phyloP scores from a whole-genome alignment of 2,888 invertebrate species.

The Branchipolynoe longqiensis region DNA sequence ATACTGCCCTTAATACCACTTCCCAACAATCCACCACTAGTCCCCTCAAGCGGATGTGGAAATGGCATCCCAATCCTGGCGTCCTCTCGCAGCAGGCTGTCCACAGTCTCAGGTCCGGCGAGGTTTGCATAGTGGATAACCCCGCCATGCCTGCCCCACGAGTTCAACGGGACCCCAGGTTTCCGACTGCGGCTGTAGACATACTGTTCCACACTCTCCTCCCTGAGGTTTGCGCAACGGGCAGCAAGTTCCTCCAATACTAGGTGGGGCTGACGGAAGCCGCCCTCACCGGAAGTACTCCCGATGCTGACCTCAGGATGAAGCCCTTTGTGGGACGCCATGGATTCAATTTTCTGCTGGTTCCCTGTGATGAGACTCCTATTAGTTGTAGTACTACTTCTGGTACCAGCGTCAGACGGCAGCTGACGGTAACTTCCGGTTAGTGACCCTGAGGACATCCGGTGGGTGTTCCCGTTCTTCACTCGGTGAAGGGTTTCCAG shows the following conservation, averaged over 20 bases:
- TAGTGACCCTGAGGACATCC: not conserved
- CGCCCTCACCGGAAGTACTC: not conserved
- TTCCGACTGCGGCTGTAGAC: not conserved
- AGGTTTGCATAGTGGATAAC: slow-evolving; percentile 20
- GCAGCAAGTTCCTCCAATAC: slow-evolving; percentile 31
- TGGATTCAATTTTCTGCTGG: too few relatives aligned
- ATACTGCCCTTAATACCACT: too few relatives aligned
- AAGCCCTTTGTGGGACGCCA: not conserved
- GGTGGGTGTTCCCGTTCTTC: not conserved
- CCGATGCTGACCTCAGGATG: too few relatives aligned
- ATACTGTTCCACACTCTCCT: too few relatives aligned
- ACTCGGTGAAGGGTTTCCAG: slow-evolving; percentile 12
- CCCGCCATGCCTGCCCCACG: slow-evolving; percentile 29
- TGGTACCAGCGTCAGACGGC: too few relatives aligned
- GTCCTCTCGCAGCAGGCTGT: not conserved
- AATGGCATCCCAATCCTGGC: not conserved
- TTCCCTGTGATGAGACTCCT: too few relatives aligned
- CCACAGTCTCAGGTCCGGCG: not conserved
- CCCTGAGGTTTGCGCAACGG: not conserved
- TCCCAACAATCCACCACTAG: too few relatives aligned
- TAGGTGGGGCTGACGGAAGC: not conserved
- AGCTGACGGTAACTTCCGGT: too few relatives aligned
- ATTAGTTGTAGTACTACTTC: too few relatives aligned
- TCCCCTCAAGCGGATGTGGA: too few relatives aligned
- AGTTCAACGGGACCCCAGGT: not conserved